phyloP scores from a whole-genome alignment of 2,888 invertebrate species.

The Melinaea marsaeus region DNA sequence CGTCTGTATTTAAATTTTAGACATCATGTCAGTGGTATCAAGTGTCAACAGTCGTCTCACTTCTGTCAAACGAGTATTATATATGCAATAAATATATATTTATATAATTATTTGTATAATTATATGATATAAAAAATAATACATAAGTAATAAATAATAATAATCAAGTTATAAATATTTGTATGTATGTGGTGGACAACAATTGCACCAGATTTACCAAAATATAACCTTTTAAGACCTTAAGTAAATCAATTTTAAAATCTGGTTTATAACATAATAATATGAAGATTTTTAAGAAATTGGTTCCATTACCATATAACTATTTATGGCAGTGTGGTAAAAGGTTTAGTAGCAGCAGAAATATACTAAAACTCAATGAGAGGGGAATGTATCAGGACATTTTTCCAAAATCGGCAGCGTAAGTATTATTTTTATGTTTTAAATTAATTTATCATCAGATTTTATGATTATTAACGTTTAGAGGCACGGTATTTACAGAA shows the following conservation, averaged over 20 bases:
- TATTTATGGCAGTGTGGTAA: slow-evolving; percentile 36
- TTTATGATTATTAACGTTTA: neutral
- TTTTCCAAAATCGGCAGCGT: slow-evolving; percentile 87
- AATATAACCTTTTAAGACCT: neutral
- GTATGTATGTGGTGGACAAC: no score
- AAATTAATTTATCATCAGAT: no score
- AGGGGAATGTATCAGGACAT: slow-evolving; percentile 88
- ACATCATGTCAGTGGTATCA: no score
- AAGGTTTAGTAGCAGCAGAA: slow-evolving; percentile 73
- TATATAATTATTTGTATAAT: no score
- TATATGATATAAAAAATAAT: no score
- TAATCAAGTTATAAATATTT: no score
- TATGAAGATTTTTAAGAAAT: slow-evolving; percentile 44
- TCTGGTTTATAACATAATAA: slow-evolving; percentile 4
- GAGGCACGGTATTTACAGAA: slow-evolving; percentile 66
- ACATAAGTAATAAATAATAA: no score
- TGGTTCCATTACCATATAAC: slow-evolving; percentile 36
- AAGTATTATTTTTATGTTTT: slow-evolving; percentile 50
- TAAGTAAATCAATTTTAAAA: neutral
- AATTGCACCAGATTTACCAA: neutral
- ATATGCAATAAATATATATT: no score
- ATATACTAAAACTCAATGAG: slow-evolving; percentile 82
- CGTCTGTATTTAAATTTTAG: no score
- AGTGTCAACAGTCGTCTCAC: no score
- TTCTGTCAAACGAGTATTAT: no score